These are phyloP conservation scores for Lordiphosa clarofinis DNA, from an alignment of 1,140 invertebrate species.

Conservation along the genomic window DNA sequence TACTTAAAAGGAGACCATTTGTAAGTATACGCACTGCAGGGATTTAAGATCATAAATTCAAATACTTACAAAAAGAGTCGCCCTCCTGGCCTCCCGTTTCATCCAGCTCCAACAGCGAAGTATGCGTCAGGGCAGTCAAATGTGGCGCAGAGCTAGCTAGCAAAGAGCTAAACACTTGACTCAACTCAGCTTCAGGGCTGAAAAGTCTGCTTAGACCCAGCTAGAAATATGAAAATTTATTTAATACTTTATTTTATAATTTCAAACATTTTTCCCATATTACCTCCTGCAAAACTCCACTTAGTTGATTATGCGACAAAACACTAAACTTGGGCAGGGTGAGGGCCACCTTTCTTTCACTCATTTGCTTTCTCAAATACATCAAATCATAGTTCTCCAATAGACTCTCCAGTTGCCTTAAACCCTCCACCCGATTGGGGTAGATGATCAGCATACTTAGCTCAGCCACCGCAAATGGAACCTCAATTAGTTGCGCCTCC, in stretches of 20 bases:
- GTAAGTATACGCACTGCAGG: no score
- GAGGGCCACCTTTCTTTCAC: conserved; percentile 43
- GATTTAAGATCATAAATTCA: no score
- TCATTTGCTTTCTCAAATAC: conserved; percentile 26
- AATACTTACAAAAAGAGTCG: conserved; percentile 49
- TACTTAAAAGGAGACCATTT: no score
- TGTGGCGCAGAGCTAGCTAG: conserved; percentile 53
- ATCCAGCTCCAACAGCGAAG: conserved; percentile 32
- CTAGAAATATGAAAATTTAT: conserved; percentile 17
- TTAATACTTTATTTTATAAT: not conserved
- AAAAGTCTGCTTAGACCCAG: conserved; percentile 50
- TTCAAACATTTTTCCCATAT: not conserved
- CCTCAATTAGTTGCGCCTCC: conserved; percentile 45
- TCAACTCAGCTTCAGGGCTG: conserved; percentile 34
- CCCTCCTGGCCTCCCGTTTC: conserved; percentile 38
- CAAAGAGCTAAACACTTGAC: conserved; percentile 47
- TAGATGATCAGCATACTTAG: conserved; percentile 39
- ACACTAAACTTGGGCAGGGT: conserved; percentile 52
- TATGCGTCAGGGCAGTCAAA: conserved; percentile 50
- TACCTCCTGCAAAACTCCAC: conserved; percentile 33
- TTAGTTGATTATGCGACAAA: conserved; percentile 29
- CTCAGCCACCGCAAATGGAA: conserved; percentile 41
- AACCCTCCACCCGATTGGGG: conserved; percentile 33
- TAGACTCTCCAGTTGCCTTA: conserved; percentile 36
- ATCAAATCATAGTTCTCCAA: conserved; percentile 30